Conservation (phyloP, 2,888 invertebrate genomes). For the Caenorhabditis sp. region DNA sequence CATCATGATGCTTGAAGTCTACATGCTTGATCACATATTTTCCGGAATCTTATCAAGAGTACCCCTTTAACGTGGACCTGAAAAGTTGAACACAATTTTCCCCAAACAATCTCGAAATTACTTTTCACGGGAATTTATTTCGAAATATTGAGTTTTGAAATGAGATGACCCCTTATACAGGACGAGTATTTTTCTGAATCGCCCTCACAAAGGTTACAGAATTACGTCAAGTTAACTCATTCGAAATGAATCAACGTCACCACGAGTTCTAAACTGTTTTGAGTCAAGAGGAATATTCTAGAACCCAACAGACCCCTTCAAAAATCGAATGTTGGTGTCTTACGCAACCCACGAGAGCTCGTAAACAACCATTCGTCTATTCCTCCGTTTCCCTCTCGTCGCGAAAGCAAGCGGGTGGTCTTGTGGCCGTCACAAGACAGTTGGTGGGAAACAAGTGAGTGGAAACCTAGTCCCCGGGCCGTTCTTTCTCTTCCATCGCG, state of each 20-base stretch:
- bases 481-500: conserved; percentile 24
- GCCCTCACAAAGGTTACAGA: neutral
- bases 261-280: conserved; percentile 8
- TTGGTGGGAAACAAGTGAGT: neutral
- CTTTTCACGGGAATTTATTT: too few species aligned
- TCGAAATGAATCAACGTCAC: conserved; percentile 8
- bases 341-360: conserved; percentile 41
- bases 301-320: conserved; percentile 21
- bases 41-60: too few species aligned
- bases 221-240: neutral
- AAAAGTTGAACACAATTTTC: too few species aligned
- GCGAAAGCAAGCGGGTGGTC: conserved; percentile 22
- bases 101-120: too few species aligned
- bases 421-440: conserved; percentile 60
- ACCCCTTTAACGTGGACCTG: too few species aligned
- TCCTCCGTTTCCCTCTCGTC: neutral
- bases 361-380: conserved; percentile 38
- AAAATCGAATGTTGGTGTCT: conserved; percentile 42
- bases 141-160: neutral
- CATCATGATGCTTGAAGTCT: too few species aligned
- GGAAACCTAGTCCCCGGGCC: conserved; percentile 25
- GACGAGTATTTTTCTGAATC: too few species aligned
- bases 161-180: neutral
- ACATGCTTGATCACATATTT: too few species aligned
- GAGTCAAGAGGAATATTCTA: conserved; percentile 2